Evolutionary conservation across 2,888 invertebrate genomes (phyloP).

Genomic region (Amphipoea lucens): DNA sequence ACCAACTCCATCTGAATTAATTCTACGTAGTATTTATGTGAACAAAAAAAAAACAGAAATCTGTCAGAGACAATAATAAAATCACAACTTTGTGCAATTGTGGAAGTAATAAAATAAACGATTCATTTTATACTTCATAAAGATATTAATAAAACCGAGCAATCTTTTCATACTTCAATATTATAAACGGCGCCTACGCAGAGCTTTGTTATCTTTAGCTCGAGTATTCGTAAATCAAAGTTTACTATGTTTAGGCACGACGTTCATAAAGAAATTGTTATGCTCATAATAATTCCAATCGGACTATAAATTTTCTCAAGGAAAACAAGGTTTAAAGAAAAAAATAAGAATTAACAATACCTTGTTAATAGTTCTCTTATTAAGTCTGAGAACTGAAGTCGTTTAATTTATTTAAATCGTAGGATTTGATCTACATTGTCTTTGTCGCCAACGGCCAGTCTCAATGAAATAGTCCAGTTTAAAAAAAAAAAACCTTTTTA

Average conservation of each 20-base stretch:
- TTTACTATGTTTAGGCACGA: slow-evolving; percentile 28
- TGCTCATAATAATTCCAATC: slow-evolving; percentile 10
- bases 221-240: slow-evolving; percentile 42
- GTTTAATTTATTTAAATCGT: slow-evolving; percentile 5
- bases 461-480: neutral
- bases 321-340: slow-evolving; percentile 26
- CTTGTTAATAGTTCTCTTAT: slow-evolving; percentile 13
- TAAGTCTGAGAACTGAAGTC: slow-evolving; percentile 13
- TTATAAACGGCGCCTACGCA: slow-evolving; percentile 33
- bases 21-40: slow-evolving; percentile 1
- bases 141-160: neutral
- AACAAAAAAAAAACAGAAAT: neutral
- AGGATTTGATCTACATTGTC: neutral
- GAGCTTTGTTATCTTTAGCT: slow-evolving; percentile 38
- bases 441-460: neutral
- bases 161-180: slow-evolving; percentile 33
- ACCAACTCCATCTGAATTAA: slow-evolving; percentile 13
- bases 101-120: slow-evolving; percentile 45
- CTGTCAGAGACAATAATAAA: slow-evolving; percentile 16
- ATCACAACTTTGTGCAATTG: slow-evolving; percentile 15
- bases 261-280: slow-evolving; percentile 30
- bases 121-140: slow-evolving; percentile 31
- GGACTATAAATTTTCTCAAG: slow-evolving; percentile 27
- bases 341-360: slow-evolving; percentile 29
- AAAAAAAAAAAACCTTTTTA: too few relatives aligned